phyloP scores from a whole-genome alignment of 2,888 invertebrate species.

The Barypeithes pellucidus region DNA sequence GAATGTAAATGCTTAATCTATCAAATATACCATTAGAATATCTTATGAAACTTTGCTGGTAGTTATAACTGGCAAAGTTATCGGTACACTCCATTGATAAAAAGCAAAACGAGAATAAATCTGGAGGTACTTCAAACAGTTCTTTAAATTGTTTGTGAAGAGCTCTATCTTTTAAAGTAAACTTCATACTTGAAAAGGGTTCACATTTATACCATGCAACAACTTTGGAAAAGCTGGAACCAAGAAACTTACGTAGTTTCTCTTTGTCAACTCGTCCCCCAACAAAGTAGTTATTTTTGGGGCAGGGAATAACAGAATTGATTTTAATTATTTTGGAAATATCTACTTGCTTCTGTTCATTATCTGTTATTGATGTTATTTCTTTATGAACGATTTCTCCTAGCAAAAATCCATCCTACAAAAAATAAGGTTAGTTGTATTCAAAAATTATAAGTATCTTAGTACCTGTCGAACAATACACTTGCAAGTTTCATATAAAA shows the following conservation, averaged over 20 bases:
- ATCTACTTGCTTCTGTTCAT: constrained; percentile 77
- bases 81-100: constrained; percentile 73
- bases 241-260: constrained; percentile 73
- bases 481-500: constrained; percentile 80
- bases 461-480: constrained; percentile 76
- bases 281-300: constrained; percentile 75
- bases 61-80: constrained; percentile 57
- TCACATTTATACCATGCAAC: constrained; percentile 82
- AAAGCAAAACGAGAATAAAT: constrained; percentile 78
- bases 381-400: constrained; percentile 78
- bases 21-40: constrained; percentile 74
- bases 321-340: constrained; percentile 77
- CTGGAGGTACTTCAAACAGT: constrained; percentile 74
- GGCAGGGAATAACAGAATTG: constrained; percentile 76
- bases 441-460: constrained; percentile 27
- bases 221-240: constrained; percentile 73
- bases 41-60: constrained; percentile 43
- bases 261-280: constrained; percentile 75
- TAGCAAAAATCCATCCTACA: constrained; percentile 77
- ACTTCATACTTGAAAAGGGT: constrained; percentile 72
- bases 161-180: constrained; percentile 77
- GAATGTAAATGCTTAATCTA: constrained; percentile 71
- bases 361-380: constrained; percentile 80
- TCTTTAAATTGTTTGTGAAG: constrained; percentile 77
- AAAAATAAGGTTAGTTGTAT: constrained; percentile 53